These are phyloP conservation scores for Aurelia sp. DNA, from an alignment of 30 jellyfish, hydroid and myxozoan species.

Conservation along the genomic window DNA sequence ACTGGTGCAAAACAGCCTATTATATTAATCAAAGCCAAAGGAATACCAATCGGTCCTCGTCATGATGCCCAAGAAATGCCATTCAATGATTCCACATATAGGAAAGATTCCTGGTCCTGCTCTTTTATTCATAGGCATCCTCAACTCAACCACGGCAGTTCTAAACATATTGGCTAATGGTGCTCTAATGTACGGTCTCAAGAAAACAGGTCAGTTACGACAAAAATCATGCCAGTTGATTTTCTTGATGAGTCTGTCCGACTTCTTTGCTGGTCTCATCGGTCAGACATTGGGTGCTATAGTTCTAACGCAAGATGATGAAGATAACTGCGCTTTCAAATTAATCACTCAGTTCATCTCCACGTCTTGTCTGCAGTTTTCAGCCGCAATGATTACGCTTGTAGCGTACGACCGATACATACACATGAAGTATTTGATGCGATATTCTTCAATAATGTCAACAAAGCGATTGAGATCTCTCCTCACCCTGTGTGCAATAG, in stretches of 20 bases:
- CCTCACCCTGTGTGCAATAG: neutral
- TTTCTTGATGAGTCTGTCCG: conserved; percentile 23
- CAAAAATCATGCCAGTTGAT: conserved; percentile 11
- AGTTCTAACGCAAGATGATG: neutral
- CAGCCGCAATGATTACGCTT: neutral
- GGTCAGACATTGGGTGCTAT: conserved; percentile 4
- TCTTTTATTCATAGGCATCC: no score
- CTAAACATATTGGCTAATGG: conserved; percentile 25
- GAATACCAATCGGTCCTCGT: no score
- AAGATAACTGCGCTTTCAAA: neutral
- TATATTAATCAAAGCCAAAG: no score
- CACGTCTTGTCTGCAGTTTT: neutral
- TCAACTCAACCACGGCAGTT: neutral
- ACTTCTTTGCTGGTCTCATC: neutral
- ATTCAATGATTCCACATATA: no score
- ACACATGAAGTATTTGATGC: conserved; percentile 27
- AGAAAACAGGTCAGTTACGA: conserved; percentile 33
- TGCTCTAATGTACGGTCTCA: conserved; percentile 10
- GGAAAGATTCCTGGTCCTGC: no score
- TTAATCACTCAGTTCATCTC: conserved; percentile 8
- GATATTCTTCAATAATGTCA: conserved; percentile 19
- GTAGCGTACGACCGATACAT: conserved; percentile 36
- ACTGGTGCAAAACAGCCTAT: no score
- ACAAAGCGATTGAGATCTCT: neutral
- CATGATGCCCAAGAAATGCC: no score